phyloP scores from a whole-genome alignment of 2,797 vertebrate genomes.

The Poecilia wingei region DNA sequence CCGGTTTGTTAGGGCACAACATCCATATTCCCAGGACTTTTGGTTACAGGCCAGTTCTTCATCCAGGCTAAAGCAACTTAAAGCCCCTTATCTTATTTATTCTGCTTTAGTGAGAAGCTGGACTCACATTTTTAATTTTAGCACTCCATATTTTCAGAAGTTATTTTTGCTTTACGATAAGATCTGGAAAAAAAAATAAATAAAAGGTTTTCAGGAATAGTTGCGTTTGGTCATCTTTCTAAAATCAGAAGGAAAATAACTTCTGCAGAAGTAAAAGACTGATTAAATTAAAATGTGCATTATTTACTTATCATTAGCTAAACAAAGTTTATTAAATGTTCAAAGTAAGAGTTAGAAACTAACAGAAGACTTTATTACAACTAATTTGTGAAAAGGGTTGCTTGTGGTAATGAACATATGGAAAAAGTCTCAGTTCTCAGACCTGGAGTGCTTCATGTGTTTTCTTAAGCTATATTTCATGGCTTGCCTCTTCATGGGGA shows the following conservation, averaged over 20 bases:
- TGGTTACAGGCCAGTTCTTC: slow-evolving; percentile 57
- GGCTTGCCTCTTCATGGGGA: not conserved
- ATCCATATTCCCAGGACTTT: slow-evolving; percentile 72
- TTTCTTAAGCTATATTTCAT: not conserved
- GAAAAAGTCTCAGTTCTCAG: not conserved
- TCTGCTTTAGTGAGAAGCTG: slow-evolving; percentile 52
- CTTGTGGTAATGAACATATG: slow-evolving; percentile 1
- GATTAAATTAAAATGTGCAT: not conserved
- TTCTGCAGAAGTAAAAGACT: not conserved
- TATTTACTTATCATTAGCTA: not conserved
- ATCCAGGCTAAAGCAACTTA: slow-evolving; percentile 43
- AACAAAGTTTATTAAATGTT: not conserved
- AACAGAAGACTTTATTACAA: not conserved
- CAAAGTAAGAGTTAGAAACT: not conserved
- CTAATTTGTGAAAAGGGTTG: not conserved
- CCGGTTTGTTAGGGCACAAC: slow-evolving; percentile 64
- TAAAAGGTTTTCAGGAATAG: slow-evolving; percentile 15
- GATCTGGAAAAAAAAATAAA: slow-evolving; percentile 5
- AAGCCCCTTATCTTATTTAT: slow-evolving; percentile 60
- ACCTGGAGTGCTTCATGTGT: not conserved
- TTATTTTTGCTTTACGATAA: slow-evolving; percentile 7
- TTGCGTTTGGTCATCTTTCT: slow-evolving; percentile 19
- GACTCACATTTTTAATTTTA: slow-evolving; percentile 35
- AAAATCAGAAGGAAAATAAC: not conserved
- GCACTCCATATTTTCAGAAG: slow-evolving; percentile 27